Evolutionary conservation across 2,888 invertebrate genomes (phyloP).

Genomic region (Serrognathus titanus): DNA sequence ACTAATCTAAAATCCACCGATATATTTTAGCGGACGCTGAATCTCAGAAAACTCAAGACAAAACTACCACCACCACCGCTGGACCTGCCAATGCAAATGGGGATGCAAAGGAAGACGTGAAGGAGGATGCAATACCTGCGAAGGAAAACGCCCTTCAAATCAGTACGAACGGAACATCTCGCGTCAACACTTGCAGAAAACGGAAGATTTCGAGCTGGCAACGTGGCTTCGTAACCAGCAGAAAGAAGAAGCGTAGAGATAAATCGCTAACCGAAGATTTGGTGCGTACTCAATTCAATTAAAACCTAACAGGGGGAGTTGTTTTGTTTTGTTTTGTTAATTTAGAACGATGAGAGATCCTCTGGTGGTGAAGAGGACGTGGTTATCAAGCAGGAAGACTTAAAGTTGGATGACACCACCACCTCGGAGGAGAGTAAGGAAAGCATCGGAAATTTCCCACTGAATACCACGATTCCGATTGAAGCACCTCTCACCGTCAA

Average conservation of each 20-base stretch:
- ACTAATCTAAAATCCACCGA: conserved; percentile 39
- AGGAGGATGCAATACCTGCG: too few species aligned
- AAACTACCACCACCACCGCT: too few species aligned
- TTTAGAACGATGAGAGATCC: conserved; percentile 27
- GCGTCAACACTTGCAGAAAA: conserved; percentile 41
- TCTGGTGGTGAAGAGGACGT: conserved; percentile 41
- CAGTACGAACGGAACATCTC: conserved; percentile 39
- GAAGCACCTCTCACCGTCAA: conserved; percentile 36
- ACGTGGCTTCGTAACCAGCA: conserved; percentile 51
- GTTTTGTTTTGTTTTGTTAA: background rate
- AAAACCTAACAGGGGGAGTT: background rate
- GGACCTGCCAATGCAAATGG: conserved; percentile 46
- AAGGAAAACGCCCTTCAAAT: conserved; percentile 26
- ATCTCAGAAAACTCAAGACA: background rate
- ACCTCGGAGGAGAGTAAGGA: conserved; percentile 13
- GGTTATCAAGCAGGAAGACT: background rate
- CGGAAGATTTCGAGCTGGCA: conserved; percentile 52
- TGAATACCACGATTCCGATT: conserved; percentile 16
- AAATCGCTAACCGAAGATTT: conserved; percentile 31
- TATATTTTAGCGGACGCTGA: conserved; percentile 48
- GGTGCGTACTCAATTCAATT: conserved; percentile 18
- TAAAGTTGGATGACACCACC: background rate
- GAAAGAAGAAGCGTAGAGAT: conserved; percentile 47
- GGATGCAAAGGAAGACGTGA: conserved; percentile 42
- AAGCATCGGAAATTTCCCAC: background rate